phyloP scores from a whole-genome alignment of 2,888 invertebrate species.

The Nephrotoma flavescens region DNA sequence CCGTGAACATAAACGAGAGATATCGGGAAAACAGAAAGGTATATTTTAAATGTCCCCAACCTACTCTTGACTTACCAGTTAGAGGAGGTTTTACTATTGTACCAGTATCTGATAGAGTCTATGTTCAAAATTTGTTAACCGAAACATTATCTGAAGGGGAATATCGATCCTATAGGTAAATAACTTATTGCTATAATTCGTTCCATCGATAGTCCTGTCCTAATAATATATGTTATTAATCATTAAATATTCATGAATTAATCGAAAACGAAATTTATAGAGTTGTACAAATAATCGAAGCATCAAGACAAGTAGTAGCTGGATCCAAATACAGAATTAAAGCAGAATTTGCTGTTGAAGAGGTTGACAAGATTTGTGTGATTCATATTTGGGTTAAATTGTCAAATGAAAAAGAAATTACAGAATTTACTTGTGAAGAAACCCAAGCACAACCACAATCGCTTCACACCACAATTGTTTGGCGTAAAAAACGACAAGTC shows the following conservation, averaged over 20 bases:
- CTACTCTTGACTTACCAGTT: background rate
- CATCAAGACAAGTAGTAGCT: slow-evolving; percentile 36
- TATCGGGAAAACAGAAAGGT: background rate
- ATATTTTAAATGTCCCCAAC: background rate
- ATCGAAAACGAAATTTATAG: slow-evolving; percentile 12
- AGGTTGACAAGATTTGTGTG: background rate
- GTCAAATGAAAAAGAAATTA: background rate
- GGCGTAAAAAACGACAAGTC: too few relatives aligned
- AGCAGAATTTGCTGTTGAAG: slow-evolving; percentile 20
- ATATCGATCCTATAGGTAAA: too few relatives aligned
- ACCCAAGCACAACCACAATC: background rate
- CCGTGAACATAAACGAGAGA: background rate
- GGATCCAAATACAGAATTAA: slow-evolving; percentile 36
- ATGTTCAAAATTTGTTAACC: background rate
- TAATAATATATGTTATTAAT: too few relatives aligned
- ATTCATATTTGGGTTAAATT: background rate
- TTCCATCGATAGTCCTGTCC: too few relatives aligned
- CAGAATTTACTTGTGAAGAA: background rate
- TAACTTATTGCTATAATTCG: too few relatives aligned
- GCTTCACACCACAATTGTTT: background rate
- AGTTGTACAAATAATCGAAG: slow-evolving; percentile 25
- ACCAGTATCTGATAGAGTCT: background rate
- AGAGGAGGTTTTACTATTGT: background rate
- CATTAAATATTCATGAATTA: too few relatives aligned
- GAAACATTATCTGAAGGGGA: background rate